Percentiles rank a stretch among this genome's conserved stretches.
These are phyloP conservation scores for Philhelius pedissequus DNA, from an alignment of 2,888 invertebrate genomes.

Conservation along the genomic window DNA sequence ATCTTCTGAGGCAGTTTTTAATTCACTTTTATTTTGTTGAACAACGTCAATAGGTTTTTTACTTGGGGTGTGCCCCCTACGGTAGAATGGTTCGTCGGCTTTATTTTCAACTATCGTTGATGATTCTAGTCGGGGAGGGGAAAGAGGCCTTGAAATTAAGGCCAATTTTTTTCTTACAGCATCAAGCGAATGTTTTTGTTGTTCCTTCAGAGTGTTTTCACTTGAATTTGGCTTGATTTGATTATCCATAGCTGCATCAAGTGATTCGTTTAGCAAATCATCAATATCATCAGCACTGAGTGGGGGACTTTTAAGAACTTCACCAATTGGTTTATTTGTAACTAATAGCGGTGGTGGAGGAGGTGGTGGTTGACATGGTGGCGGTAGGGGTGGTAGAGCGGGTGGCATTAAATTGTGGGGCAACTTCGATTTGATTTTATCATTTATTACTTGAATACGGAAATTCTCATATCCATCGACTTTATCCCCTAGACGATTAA, in stretches of 20 bases:
- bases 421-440: conserved; percentile 36
- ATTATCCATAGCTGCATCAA: conserved; percentile 60
- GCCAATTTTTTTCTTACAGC: conserved; percentile 72
- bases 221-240: not conserved
- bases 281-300: conserved; percentile 72
- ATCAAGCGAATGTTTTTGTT: conserved; percentile 64
- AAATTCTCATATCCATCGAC: conserved; percentile 62
- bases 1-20: not conserved
- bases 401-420: not conserved
- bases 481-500: conserved; percentile 69
- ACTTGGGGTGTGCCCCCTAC: conserved; percentile 28
- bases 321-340: conserved; percentile 67
- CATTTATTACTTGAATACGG: conserved; percentile 67
- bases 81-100: conserved; percentile 31
- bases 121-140: conserved; percentile 17
- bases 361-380: not conserved
- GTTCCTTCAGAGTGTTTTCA: not conserved
- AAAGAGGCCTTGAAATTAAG: conserved; percentile 62
- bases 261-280: conserved; percentile 71
- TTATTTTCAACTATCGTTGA: not conserved
- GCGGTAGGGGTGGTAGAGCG: not conserved
- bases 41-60: not conserved
- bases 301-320: conserved; percentile 74
- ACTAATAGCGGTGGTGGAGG: not conserved
- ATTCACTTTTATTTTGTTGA: not conserved